Percentiles rank a stretch among this genome's conserved stretches.
phyloP scores from a whole-genome alignment of 2,113 vertebrate genomes.

The Hippopotamus amphibius region DNA sequence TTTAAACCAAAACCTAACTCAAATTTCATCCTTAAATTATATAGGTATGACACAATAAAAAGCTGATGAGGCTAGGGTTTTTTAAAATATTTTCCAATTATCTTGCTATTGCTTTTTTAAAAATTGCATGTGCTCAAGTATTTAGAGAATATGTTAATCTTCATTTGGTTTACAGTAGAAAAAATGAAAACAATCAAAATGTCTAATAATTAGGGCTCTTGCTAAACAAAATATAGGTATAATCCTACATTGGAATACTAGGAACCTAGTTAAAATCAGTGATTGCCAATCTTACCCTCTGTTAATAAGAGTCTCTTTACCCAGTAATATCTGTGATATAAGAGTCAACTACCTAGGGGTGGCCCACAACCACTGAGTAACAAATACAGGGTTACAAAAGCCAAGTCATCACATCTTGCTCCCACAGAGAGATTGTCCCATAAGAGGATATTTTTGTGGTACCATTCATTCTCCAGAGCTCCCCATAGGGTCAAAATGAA shows the following conservation, averaged over 20 bases:
- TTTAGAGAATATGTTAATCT: slow-evolving; percentile 31
- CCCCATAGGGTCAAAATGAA: background rate
- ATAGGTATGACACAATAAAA: background rate
- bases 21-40: slow-evolving; percentile 15
- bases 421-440: background rate
- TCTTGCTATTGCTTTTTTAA: background rate
- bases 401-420: background rate
- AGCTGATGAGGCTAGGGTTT: background rate
- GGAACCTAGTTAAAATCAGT: slow-evolving; percentile 31
- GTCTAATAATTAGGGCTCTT: slow-evolving; percentile 14
- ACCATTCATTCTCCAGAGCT: background rate
- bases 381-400: background rate
- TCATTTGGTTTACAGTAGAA: slow-evolving; percentile 14
- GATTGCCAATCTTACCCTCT: slow-evolving; percentile 17
- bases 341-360: background rate
- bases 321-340: slow-evolving; percentile 2
- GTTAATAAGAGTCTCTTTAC: background rate
- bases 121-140: background rate
- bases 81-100: slow-evolving; percentile 46
- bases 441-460: slow-evolving; percentile 3
- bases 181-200: slow-evolving; percentile 50
- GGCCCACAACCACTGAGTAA: background rate
- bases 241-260: background rate
- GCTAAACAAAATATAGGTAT: slow-evolving; percentile 3
- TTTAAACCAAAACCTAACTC: slow-evolving; percentile 48